Evolutionary conservation across 2,797 vertebrate genomes (phyloP), one percentile per base, ranked within the genome.

Genomic region (Dendrocincla tyrannina): DNA sequence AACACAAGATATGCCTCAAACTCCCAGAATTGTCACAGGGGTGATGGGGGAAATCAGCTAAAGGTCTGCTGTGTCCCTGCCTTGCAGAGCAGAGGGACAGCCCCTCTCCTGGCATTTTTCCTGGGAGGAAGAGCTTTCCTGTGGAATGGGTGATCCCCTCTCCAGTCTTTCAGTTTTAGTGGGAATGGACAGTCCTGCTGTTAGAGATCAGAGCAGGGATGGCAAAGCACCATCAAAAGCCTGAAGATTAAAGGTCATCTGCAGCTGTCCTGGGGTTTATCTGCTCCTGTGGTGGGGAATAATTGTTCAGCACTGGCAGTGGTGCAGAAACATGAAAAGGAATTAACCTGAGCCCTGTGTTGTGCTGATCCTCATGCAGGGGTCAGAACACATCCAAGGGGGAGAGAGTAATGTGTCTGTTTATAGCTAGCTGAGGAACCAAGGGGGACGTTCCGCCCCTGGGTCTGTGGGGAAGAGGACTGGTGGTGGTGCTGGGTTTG

Each of bases 361-460:
- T 20, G 42, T 67, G 58, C 56, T 75, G 67, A 25, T 53, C 44
- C 46, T 42, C 44, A 12, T 58, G 17, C 52, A 77, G 27, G 63
- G 50, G 12, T 32, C 17, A 13, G 13, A 37, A 58, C 89, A 41
- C 12, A 17, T 8, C 22, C n/a, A 3, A 50, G 58, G 47, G 73
- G 64, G 81, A 52, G 1, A 23, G 63, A 46, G 9, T 15, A 5
- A 5, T 27, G 6, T 22, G 24, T 18, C 35, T 55, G 35, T 55
- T 59, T 32, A 12, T 22, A 49, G 73, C 18, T 39, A 37, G 66
- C 37, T 44, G 67, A 63, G 52, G 42, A 50, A 3, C 7, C 17
- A 30, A 23, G 22, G 2, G 32, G 14, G 30, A 10, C 0, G 1
- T 4, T 17, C 4, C 4, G 3, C 3, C 28, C 13, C n/a, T 33